phyloP scores from a whole-genome alignment of 1,140 invertebrate species.

The Leptestheria dahalacensis region DNA sequence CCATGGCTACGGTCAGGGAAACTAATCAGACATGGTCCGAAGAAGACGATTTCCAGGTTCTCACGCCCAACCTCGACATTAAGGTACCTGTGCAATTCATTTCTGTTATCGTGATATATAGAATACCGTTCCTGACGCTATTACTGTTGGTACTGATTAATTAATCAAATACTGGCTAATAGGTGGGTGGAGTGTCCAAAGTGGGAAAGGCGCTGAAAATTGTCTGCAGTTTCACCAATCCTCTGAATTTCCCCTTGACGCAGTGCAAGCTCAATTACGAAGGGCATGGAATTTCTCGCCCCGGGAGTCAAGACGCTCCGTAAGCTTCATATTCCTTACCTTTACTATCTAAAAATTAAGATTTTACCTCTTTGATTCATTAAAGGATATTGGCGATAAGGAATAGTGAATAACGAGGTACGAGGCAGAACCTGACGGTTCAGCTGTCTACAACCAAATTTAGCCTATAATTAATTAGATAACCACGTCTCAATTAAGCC shows the following conservation, averaged over 20 bases:
- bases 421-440: no score
- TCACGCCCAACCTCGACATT: constrained; percentile 47
- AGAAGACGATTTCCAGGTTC: constrained; percentile 55
- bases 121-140: no score
- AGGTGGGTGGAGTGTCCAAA: constrained; percentile 40
- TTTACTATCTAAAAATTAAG: background rate
- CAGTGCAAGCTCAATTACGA: constrained; percentile 49
- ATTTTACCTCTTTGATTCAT: constrained; percentile 1
- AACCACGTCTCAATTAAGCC: no score
- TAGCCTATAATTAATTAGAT: no score
- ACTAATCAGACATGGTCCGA: constrained; percentile 57
- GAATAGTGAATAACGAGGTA: no score
- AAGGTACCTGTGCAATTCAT: constrained; percentile 20
- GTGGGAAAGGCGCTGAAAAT: constrained; percentile 38
- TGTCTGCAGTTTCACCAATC: constrained; percentile 48
- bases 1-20: constrained; percentile 49
- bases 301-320: constrained; percentile 35
- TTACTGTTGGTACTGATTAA: background rate
- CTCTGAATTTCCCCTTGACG: constrained; percentile 41
- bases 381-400: no score
- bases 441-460: no score
- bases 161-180: constrained; percentile 9
- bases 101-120: background rate
- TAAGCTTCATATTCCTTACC: constrained; percentile 18
- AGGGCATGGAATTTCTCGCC: constrained; percentile 44